phyloP scores from a whole-genome alignment of 2,797 vertebrate genomes.

The Parauchenoglanis ngamensis region DNA sequence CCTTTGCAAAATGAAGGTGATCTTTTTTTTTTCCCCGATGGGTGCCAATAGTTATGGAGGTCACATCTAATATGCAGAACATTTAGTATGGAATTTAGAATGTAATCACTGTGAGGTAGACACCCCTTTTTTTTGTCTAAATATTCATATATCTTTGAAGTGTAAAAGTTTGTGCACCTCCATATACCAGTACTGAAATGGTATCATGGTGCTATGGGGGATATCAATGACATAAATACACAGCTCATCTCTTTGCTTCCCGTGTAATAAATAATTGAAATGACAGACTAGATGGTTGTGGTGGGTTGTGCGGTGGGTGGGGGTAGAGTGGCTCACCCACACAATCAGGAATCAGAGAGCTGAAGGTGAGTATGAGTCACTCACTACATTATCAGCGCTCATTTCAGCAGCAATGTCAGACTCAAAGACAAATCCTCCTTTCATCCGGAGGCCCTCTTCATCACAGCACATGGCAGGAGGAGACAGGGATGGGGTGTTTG shows the following conservation, averaged over 20 bases:
- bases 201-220: not conserved
- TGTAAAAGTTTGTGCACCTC: not conserved
- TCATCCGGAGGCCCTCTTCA: conserved; percentile 74
- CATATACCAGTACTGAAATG: not conserved
- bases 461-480: conserved; percentile 51
- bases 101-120: no score
- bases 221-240: conserved; percentile 54
- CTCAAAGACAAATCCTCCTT: conserved; percentile 78
- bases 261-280: conserved; percentile 75
- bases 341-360: conserved; percentile 52
- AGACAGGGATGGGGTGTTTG: conserved; percentile 24
- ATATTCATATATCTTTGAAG: not conserved
- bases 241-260: conserved; percentile 68
- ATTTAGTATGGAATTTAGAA: not conserved
- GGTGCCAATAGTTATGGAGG: not conserved
- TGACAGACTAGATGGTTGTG: conserved; percentile 60
- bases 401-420: conserved; percentile 77
- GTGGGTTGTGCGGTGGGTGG: conserved; percentile 50
- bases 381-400: conserved; percentile 77
- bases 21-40: not conserved
- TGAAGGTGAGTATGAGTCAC: conserved; percentile 79
- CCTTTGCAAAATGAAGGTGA: not conserved
- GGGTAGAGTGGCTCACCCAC: conserved; percentile 1
- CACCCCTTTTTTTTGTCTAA: not conserved
- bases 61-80: not conserved